Conservation (phyloP, 2,797 vertebrate species). For the Tachyglossus aculeatus region DNA sequence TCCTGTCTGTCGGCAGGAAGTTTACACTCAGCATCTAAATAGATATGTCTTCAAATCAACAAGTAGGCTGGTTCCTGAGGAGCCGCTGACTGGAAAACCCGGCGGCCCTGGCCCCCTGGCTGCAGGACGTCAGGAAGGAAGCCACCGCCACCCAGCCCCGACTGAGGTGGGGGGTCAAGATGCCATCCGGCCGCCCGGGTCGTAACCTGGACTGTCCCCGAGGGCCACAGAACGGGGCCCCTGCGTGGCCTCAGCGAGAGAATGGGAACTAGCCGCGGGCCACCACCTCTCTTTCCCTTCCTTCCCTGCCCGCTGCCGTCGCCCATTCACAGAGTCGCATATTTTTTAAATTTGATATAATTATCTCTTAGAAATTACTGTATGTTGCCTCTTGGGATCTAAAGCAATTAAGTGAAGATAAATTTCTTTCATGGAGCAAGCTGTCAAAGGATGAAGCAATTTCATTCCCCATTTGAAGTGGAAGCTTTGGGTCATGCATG, state of each 20-base stretch:
- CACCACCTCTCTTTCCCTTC: conserved; percentile 24
- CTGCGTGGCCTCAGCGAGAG: not conserved
- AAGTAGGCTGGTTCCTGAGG: conserved; percentile 68
- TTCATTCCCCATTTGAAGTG: conserved; percentile 82
- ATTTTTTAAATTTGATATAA: conserved; percentile 79
- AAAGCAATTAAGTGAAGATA: conserved; percentile 83
- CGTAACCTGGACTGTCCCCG: too few relatives aligned
- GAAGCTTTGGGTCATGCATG: conserved; percentile 84
- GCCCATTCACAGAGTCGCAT: conserved; percentile 62
- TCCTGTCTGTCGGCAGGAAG: conserved; percentile 76
- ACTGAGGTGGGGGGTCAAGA: conserved; percentile 13
- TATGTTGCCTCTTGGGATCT: conserved; percentile 76
- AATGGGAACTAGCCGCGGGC: conserved; percentile 14
- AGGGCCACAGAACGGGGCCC: too few relatives aligned
- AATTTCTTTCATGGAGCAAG: conserved; percentile 81
- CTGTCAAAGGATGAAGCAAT: conserved; percentile 85
- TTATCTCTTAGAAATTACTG: conserved; percentile 79
- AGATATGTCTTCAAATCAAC: conserved; percentile 78
- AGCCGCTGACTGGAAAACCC: conserved; percentile 49
- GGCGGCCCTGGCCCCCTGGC: conserved; percentile 37
- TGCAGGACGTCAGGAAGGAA: not conserved
- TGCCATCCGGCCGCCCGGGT: too few relatives aligned
- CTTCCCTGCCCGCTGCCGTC: conserved; percentile 52
- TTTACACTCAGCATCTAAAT: conserved; percentile 79
- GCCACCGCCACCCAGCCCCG: conserved; percentile 43